Conservation (phyloP, 2,888 invertebrate genomes). For the Drosophila sordidapex region DNA sequence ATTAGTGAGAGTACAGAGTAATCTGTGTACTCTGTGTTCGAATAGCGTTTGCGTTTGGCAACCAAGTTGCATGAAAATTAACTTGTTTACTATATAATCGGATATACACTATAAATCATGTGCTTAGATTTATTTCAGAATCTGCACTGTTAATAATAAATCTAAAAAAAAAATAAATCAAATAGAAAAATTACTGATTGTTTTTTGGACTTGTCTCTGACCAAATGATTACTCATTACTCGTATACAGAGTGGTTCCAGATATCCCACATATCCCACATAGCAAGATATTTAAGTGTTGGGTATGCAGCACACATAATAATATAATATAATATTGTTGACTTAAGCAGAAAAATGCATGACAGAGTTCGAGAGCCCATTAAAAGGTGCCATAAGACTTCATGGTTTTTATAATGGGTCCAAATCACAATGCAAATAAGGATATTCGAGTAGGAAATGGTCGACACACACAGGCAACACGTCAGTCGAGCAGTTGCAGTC, state of each 20-base stretch:
- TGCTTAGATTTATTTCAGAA: no score
- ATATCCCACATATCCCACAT: background rate
- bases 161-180: background rate
- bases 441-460: background rate
- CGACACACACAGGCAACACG: no score
- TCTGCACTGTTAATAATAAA: no score
- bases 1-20: background rate
- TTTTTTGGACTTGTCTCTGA: background rate
- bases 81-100: no score
- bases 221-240: background rate
- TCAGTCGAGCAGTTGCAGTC: conserved; percentile 25
- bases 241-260: background rate
- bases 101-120: no score
- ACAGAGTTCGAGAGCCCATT: background rate
- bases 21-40: background rate
- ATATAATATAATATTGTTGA: conserved; percentile 4
- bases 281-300: background rate
- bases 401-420: background rate
- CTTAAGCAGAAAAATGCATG: background rate
- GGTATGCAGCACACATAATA: background rate
- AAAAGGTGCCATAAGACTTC: background rate
- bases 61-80: no score
- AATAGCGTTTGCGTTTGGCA: background rate
- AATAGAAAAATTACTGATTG: background rate
- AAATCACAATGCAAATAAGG: conserved; percentile 33